Base-by-base conservation (phyloP, 2,113 vertebrate genomes). In the Alethe diademata region DNA sequence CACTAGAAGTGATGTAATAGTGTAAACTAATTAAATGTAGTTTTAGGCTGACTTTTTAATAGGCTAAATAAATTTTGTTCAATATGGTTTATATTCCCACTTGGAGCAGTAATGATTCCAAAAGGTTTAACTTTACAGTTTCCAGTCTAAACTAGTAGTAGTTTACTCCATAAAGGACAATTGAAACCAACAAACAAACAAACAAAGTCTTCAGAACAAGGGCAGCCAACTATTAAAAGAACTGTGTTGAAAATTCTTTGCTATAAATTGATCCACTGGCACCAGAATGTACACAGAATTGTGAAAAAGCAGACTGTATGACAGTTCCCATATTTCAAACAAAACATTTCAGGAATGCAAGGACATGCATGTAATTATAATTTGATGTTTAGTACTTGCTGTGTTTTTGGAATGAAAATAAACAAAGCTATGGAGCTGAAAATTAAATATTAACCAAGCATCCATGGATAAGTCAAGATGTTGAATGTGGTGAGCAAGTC, bases 11-110 rank as follows among this genome's bases (percentile, higher is more conserved):
- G 97, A 98, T 96, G 96, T 97, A 97, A 98, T 97, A 97, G 96
- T 86, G 92, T 96, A 97, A 98, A 97, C 97, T 97, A 98, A 98
- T 98, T 98, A 97, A 97, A 97, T 93, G 93, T 78, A 97, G 96
- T 97, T 97, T 97, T 95, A 96, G 95, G 90, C 79, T 97, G 96
- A 97, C 97, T 98, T 98, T 98, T 98, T 98, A 98, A 98, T 88
- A 95, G 96, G 96, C 95, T 97, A 98, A 97, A 97, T 98, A 98
- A 98, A 98, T 98, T 98, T 96, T 97, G 96, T 97, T 97, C 97
- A 97, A 97, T 98, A 97, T 97, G 93, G 92, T 98, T 98, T 98
- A 98, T 97, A 97, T 96, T 97, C 93, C 97, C 97, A 96, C 97
- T 98, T 97, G 97, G 97, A 91, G 96, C 95, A 97, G 97, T 98